A percentile compares a stretch with the other conserved stretches of the same genome.
phyloP scores from a whole-genome alignment of 2,797 vertebrate genomes.

The Pitangus sulphuratus region DNA sequence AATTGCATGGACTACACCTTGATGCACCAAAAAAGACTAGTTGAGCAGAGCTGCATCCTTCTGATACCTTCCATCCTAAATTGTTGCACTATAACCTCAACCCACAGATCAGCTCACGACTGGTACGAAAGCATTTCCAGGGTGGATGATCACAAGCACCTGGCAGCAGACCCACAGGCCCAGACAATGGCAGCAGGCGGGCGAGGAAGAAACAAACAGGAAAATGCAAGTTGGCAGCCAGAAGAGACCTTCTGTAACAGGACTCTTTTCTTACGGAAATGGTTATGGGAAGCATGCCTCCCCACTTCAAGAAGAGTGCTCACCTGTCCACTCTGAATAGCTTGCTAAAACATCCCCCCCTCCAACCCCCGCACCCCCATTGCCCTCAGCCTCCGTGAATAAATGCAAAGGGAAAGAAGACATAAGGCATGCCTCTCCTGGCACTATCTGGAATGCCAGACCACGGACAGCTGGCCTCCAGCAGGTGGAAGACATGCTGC shows the following conservation, averaged over 20 bases:
- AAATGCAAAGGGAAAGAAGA: not conserved
- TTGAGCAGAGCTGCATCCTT: not conserved
- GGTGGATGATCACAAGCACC: not conserved
- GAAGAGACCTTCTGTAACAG: not conserved
- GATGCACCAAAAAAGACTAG: not conserved
- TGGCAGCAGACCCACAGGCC: not conserved
- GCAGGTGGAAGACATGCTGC: not conserved
- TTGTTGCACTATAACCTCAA: not conserved
- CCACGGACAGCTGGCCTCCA: not conserved
- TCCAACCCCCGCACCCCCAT: no score
- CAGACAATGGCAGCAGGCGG: not conserved
- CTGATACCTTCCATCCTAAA: not conserved
- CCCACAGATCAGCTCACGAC: rapidly evolving
- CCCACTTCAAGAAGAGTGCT: rapidly evolving
- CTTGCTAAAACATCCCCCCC: not conserved
- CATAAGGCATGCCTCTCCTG: not conserved
- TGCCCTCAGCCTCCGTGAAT: not conserved
- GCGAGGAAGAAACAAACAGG: not conserved
- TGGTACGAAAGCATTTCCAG: not conserved
- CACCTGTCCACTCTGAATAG: not conserved
- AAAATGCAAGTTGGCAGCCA: not conserved
- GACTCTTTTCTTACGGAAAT: not conserved
- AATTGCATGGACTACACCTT: not conserved
- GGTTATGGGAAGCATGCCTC: not conserved
- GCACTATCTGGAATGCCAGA: not conserved